phyloP scores from a whole-genome alignment of 2,113 vertebrate species.

The Loxodonta africana region DNA sequence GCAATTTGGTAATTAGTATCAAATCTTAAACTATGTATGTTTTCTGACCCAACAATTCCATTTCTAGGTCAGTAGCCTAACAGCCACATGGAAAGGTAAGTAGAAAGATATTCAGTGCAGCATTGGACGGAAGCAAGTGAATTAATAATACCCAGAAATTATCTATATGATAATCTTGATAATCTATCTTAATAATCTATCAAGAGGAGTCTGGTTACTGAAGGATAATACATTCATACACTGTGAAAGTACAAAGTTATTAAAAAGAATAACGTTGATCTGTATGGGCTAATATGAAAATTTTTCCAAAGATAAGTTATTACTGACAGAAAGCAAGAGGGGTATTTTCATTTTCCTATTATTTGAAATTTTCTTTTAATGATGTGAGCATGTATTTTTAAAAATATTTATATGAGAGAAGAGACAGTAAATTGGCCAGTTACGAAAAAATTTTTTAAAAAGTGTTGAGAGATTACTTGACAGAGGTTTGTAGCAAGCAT shows the following conservation, averaged over 20 bases:
- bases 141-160: neutral
- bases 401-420: neutral
- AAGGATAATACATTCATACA: slow-evolving; percentile 2
- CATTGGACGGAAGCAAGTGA: neutral
- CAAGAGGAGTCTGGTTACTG: neutral
- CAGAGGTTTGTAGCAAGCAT: neutral
- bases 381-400: neutral
- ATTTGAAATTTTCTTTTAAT: neutral
- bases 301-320: neutral
- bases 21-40: neutral
- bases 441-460: neutral
- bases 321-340: neutral
- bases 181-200: neutral
- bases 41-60: neutral
- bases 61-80: neutral
- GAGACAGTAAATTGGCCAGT: neutral
- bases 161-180: neutral
- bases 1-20: neutral
- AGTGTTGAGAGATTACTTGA: neutral
- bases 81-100: neutral
- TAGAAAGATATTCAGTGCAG: neutral
- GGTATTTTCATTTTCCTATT: neutral
- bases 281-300: neutral
- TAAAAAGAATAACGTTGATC: neutral
- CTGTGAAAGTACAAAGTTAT: neutral